These are phyloP conservation scores for Dryoscopus gambensis DNA, from an alignment of 2,113 vertebrate species.

Conservation along the genomic window DNA sequence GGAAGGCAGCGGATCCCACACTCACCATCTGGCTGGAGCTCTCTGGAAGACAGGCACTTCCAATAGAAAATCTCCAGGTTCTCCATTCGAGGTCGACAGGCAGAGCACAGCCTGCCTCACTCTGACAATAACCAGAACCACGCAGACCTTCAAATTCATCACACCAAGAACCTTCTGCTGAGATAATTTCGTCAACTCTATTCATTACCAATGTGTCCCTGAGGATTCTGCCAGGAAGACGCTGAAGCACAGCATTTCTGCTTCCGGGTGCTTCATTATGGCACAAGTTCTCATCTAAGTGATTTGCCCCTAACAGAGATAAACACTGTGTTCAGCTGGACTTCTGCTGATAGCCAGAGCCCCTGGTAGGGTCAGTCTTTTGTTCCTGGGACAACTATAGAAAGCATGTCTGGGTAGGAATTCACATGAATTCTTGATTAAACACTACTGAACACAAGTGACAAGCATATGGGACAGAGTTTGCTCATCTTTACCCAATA, in stretches of 20 bases:
- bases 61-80: neutral
- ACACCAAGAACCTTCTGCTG: neutral
- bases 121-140: neutral
- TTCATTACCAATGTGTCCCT: neutral
- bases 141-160: neutral
- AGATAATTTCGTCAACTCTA: neutral
- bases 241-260: neutral
- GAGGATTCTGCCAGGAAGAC: neutral
- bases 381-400: neutral
- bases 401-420: neutral
- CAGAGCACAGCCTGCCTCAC: neutral
- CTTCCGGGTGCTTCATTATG: neutral
- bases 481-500: neutral
- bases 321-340: neutral
- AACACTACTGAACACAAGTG: neutral
- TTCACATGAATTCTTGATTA: neutral
- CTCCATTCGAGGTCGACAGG: neutral
- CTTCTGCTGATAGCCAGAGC: neutral
- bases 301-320: neutral
- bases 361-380: neutral
- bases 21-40: neutral
- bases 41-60: neutral
- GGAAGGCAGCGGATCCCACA: neutral
- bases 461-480: neutral
- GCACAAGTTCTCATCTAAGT: neutral